Evolutionary conservation across 2,888 invertebrate species (phyloP).

Genomic region (Oeneis ivallda): DNA sequence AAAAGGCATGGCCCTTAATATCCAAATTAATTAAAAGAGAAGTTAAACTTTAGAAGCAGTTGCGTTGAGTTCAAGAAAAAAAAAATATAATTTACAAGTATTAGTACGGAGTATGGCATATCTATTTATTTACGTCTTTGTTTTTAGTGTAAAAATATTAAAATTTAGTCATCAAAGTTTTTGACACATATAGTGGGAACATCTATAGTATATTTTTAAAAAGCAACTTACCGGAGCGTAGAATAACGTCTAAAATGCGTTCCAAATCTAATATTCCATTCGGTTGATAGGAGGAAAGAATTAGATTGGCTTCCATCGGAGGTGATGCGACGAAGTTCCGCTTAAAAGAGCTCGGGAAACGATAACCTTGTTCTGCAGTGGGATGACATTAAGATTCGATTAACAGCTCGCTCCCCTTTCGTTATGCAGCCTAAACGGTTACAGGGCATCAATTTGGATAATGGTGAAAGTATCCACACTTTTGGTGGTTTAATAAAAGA

Average conservation of each 20-base stretch:
- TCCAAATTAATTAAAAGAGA: too few species aligned
- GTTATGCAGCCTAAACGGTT: constrained; percentile 29
- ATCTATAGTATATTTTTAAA: not conserved
- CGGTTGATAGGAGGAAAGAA: constrained; percentile 12
- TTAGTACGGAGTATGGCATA: too few species aligned
- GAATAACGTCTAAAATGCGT: not conserved
- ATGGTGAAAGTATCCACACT: too few species aligned
- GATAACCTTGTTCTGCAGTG: constrained; percentile 30
- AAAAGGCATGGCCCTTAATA: too few species aligned
- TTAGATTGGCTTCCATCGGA: constrained; percentile 25
- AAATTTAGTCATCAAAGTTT: too few species aligned
- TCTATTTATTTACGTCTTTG: too few species aligned
- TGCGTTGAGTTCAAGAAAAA: too few species aligned
- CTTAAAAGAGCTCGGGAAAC: constrained; percentile 32
- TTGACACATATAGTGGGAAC: too few species aligned
- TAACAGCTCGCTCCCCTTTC: constrained; percentile 36
- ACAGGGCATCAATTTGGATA: not conserved
- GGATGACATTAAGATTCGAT: constrained; percentile 39
- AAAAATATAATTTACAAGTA: too few species aligned
- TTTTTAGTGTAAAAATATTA: too few species aligned
- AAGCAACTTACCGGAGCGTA: not conserved
- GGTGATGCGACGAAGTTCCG: constrained; percentile 29
- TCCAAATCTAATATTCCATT: constrained; percentile 5
- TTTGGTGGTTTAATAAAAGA: too few species aligned
- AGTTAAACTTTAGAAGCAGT: too few species aligned